Conservation (phyloP, 2,888 invertebrate species). For the Philereme transversata region DNA sequence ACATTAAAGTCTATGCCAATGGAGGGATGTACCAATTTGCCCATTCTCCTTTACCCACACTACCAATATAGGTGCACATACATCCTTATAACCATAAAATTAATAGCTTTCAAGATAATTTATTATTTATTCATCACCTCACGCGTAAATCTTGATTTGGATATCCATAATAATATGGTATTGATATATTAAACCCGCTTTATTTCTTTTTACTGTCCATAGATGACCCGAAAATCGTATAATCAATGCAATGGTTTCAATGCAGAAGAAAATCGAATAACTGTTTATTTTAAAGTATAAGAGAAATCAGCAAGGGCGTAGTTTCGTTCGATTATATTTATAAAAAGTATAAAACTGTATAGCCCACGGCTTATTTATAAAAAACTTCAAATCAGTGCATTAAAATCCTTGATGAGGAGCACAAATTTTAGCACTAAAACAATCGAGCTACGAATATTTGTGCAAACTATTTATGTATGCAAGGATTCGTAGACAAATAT, state of each 20-base stretch:
- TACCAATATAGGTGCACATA: slow-evolving; percentile 17
- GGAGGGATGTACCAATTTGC: too few relatives aligned
- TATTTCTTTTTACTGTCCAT: background rate
- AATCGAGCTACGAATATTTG: too few relatives aligned
- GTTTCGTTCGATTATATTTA: too few relatives aligned
- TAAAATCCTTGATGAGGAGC: background rate
- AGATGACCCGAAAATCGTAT: too few relatives aligned
- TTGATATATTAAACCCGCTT: slow-evolving; percentile 6
- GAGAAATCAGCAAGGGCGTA: too few relatives aligned
- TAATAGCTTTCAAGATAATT: slow-evolving; percentile 25
- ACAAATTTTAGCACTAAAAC: background rate
- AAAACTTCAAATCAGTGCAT: too few relatives aligned
- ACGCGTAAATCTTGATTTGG: slow-evolving; percentile 35
- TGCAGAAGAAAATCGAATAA: too few relatives aligned
- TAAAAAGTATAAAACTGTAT: too few relatives aligned
- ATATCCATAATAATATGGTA: slow-evolving; percentile 13
- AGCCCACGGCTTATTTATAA: too few relatives aligned
- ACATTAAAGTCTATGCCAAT: too few relatives aligned
- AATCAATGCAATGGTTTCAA: too few relatives aligned
- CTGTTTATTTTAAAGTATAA: too few relatives aligned
- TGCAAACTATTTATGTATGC: background rate
- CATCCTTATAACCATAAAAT: slow-evolving; percentile 20
- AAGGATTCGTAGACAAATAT: background rate
- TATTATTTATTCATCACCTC: slow-evolving; percentile 31
- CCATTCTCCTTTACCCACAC: background rate